phyloP scores from a whole-genome alignment of 2,113 vertebrate species.

The Corydoras sp. region DNA sequence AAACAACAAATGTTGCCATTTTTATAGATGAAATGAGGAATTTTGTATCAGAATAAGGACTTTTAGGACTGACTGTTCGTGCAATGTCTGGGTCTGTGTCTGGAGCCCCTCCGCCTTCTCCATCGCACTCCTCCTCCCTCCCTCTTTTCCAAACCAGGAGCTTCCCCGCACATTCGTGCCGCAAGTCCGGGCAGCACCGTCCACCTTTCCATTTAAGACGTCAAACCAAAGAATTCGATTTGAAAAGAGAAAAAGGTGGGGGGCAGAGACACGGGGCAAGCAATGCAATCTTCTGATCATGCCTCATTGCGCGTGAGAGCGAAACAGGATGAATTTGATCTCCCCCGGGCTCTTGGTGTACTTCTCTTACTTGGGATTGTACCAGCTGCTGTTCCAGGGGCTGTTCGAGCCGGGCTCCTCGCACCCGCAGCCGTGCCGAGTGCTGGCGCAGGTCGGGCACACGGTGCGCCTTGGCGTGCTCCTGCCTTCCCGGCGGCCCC shows the following conservation, averaged over 20 bases:
- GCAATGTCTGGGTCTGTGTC: conserved; percentile 5
- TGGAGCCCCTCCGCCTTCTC: conserved; percentile 42
- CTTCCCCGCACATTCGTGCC: conserved; percentile 46
- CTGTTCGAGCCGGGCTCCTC: conserved; percentile 53
- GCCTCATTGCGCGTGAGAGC: conserved; percentile 54
- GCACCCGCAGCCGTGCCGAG: conserved; percentile 74
- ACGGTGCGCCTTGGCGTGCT: conserved; percentile 73
- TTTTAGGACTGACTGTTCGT: neutral
- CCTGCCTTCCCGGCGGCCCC: conserved; percentile 60
- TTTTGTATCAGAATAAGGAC: neutral
- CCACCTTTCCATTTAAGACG: conserved; percentile 24
- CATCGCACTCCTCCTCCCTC: conserved; percentile 22
- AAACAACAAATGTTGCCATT: too few species aligned
- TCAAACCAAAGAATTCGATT: neutral
- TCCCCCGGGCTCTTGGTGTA: conserved; percentile 55
- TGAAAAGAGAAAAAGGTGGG: conserved; percentile 18
- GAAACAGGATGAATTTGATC: conserved; percentile 64
- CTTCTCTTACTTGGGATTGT: conserved; percentile 57
- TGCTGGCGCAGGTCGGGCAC: conserved; percentile 66
- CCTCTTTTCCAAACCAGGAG: conserved; percentile 26
- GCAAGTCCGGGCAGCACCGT: conserved; percentile 50
- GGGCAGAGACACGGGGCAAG: conserved; percentile 50
- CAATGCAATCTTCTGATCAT: conserved; percentile 59
- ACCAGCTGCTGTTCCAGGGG: conserved; percentile 53
- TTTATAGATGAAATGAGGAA: too few species aligned